Percentiles rank a stretch among this genome's conserved stretches.
Conservation (phyloP, 1,140 invertebrate species). For the Drosophila sulfurigaster region DNA sequence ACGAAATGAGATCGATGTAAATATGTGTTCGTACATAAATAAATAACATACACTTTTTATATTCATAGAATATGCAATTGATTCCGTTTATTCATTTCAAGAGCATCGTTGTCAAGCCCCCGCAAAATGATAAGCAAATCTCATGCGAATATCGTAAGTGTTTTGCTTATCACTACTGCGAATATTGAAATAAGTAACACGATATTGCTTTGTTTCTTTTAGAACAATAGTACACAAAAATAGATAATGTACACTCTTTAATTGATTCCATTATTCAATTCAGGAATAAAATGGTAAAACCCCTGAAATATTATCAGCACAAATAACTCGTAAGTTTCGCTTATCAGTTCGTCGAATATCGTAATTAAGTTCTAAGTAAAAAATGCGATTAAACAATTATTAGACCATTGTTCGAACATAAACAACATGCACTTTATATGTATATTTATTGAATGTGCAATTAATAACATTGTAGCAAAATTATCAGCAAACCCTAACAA, state of each 20-base stretch:
- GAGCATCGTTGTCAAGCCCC: neutral
- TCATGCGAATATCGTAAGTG: neutral
- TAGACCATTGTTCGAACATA: conserved; percentile 54
- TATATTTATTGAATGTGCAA: conserved; percentile 54
- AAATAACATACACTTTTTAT: conserved; percentile 47
- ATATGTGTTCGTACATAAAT: conserved; percentile 72
- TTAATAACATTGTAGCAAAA: neutral
- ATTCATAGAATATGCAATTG: conserved; percentile 45
- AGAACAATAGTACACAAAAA: too few relatives aligned
- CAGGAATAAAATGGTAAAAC: too few relatives aligned
- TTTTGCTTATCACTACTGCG: neutral
- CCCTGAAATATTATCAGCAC: too few relatives aligned
- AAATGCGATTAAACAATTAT: too few relatives aligned
- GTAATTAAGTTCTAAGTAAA: too few relatives aligned
- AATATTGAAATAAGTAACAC: conserved; percentile 9
- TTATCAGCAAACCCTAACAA: neutral
- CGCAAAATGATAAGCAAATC: neutral
- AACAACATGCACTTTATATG: conserved; percentile 40
- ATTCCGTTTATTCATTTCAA: neutral
- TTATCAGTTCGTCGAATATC: too few relatives aligned
- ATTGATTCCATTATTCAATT: too few relatives aligned
- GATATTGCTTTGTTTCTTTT: too few relatives aligned
- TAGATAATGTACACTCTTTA: too few relatives aligned
- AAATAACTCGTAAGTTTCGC: too few relatives aligned
- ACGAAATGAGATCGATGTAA: conserved; percentile 53